A percentile compares a stretch with the other conserved stretches of the same genome.
Conservation (phyloP, 1,140 invertebrate species). For the Venturia canescens region DNA sequence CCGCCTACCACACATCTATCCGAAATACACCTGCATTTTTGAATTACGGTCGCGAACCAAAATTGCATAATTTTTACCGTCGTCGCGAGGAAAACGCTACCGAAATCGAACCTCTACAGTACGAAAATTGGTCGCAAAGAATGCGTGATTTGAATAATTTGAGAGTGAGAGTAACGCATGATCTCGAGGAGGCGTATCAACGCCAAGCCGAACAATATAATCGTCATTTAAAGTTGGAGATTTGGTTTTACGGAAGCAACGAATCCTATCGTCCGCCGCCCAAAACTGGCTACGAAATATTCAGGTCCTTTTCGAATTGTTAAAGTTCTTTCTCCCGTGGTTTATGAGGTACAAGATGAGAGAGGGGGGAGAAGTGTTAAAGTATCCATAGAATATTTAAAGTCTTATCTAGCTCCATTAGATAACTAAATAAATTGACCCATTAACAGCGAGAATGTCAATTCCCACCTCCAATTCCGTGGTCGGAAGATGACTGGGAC, state of each 20-base stretch:
- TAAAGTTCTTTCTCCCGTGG: too few species aligned
- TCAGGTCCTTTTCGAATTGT: too few species aligned
- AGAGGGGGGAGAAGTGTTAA: not conserved
- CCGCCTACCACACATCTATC: not conserved
- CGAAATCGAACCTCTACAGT: not conserved
- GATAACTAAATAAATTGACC: too few species aligned
- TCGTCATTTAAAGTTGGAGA: slow-evolving; percentile 41
- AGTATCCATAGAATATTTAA: not conserved
- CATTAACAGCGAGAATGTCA: too few species aligned
- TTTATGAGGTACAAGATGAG: too few species aligned
- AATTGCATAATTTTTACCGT: not conserved
- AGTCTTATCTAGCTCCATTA: not conserved
- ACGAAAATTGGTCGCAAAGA: slow-evolving; percentile 26
- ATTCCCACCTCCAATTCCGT: too few species aligned
- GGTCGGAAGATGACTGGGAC: too few species aligned
- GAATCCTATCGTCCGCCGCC: slow-evolving; percentile 21
- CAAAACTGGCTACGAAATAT: too few species aligned
- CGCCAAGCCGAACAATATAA: slow-evolving; percentile 46
- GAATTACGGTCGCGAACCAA: not conserved
- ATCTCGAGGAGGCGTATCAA: slow-evolving; percentile 14
- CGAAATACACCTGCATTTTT: slow-evolving; percentile 1
- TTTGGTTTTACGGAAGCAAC: slow-evolving; percentile 33
- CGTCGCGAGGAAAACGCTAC: not conserved
- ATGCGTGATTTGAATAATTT: not conserved
- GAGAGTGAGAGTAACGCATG: slow-evolving; percentile 6